A percentile compares a stretch with the other conserved stretches of the same genome.
Conservation (phyloP, 2,888 invertebrate species). For the Tyria jacobaeae region DNA sequence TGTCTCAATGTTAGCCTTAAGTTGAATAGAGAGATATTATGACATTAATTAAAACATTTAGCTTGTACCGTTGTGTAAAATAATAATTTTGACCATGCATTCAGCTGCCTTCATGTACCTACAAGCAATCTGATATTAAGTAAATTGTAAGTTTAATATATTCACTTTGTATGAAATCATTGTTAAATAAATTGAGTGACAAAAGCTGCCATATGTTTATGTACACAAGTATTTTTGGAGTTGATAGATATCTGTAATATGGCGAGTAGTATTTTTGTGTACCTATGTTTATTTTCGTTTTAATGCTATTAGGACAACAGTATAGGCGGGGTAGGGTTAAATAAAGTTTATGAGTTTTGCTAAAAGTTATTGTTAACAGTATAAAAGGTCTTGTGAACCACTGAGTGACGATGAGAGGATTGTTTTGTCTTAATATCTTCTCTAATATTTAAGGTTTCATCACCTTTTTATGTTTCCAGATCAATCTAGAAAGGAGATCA, state of each 20-base stretch:
- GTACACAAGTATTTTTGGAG: slow-evolving; percentile 24
- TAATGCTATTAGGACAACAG: slow-evolving; percentile 15
- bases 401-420: not conserved
- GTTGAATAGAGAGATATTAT: not conserved
- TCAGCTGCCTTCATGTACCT: slow-evolving; percentile 31
- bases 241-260: slow-evolving; percentile 22
- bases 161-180: slow-evolving; percentile 8
- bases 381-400: slow-evolving; percentile 18
- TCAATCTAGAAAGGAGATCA: no score
- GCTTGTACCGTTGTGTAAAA: slow-evolving; percentile 9
- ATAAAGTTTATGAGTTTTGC: slow-evolving; percentile 16
- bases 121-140: slow-evolving; percentile 25
- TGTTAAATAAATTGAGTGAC: slow-evolving; percentile 19
- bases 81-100: slow-evolving; percentile 15
- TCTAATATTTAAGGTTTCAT: not conserved
- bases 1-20: not conserved
- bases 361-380: slow-evolving; percentile 12
- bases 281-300: slow-evolving; percentile 13
- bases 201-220: slow-evolving; percentile 35
- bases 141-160: slow-evolving; percentile 12
- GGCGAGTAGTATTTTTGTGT: slow-evolving; percentile 20
- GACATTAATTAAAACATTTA: slow-evolving; percentile 7
- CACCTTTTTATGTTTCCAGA: not conserved
- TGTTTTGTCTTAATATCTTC: not conserved
- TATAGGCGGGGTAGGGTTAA: slow-evolving; percentile 20